Conservation (phyloP, 2,797 vertebrate genomes). For the Myotis vivesi region DNA sequence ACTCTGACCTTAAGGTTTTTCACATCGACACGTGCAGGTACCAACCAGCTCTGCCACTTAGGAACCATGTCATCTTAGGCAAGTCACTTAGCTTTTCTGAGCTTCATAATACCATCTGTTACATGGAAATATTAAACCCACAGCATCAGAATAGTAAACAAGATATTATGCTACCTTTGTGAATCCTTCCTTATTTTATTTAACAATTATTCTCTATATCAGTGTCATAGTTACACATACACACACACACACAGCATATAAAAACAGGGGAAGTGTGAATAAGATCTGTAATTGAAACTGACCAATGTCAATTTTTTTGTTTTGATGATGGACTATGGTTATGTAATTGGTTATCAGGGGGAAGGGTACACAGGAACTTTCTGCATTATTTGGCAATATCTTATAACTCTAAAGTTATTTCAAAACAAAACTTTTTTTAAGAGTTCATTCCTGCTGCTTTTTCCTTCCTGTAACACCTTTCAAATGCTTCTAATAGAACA, state of each 20-base stretch:
- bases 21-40: background rate
- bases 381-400: background rate
- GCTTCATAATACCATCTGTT: background rate
- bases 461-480: background rate
- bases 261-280: background rate
- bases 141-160: background rate
- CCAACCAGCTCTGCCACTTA: background rate
- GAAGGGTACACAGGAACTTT: background rate
- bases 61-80: background rate
- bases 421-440: background rate
- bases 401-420: background rate
- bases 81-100: background rate
- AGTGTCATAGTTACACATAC: background rate
- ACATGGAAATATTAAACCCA: background rate
- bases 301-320: background rate
- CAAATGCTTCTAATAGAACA: background rate
- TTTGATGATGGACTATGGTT: background rate
- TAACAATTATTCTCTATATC: background rate
- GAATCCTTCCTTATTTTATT: slow-evolving; percentile 9
- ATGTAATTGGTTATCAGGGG: background rate
- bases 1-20: background rate
- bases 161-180: background rate
- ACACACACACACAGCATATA: background rate
- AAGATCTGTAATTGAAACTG: background rate
- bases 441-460: background rate